Conservation (phyloP, 1,140 invertebrate species). For the Aphis gossypii region DNA sequence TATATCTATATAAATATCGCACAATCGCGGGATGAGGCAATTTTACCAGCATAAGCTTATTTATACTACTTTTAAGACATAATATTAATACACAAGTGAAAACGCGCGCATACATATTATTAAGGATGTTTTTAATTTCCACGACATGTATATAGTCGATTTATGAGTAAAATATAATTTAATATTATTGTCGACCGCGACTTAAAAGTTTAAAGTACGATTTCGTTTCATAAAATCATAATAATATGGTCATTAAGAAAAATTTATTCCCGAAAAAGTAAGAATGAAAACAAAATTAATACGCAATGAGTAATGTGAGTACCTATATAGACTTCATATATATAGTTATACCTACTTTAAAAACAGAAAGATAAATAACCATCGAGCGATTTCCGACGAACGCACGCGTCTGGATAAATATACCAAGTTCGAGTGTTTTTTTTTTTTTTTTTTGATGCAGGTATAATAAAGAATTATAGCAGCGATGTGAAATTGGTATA, state of each 20-base stretch:
- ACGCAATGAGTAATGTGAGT: not conserved
- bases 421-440: not conserved
- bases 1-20: no score
- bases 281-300: not conserved
- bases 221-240: not conserved
- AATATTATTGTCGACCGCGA: not conserved
- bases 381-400: not conserved
- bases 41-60: no score
- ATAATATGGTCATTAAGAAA: not conserved
- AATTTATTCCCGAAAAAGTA: not conserved
- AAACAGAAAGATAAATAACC: not conserved
- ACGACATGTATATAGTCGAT: no score
- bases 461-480: not conserved
- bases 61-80: not conserved
- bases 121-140: not conserved
- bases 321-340: not conserved
- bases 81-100: not conserved
- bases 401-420: not conserved
- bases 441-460: not conserved
- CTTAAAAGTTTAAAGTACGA: not conserved
- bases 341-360: no score
- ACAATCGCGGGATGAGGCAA: not conserved
- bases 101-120: not conserved
- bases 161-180: not conserved
- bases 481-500: not conserved